Conservation (phyloP, 2,113 vertebrate genomes). For the Phylloscopus trochilus region DNA sequence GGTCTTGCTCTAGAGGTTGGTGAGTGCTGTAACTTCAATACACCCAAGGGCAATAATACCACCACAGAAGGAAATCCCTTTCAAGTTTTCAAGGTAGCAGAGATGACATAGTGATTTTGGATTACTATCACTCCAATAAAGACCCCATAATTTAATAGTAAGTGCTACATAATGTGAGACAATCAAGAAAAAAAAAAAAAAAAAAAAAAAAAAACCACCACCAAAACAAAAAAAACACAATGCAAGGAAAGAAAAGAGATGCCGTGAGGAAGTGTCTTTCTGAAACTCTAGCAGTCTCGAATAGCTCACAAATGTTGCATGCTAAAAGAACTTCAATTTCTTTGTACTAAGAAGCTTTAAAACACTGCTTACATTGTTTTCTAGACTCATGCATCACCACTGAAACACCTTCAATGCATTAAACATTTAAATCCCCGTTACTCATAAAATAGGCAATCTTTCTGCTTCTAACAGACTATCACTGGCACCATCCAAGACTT, state of each 20-base stretch:
- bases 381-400: not conserved
- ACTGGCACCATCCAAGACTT: not conserved
- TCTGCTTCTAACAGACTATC: not conserved
- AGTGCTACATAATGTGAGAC: not conserved
- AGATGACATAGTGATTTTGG: not conserved
- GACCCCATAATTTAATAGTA: not conserved
- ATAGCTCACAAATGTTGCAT: not conserved
- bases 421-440: not conserved
- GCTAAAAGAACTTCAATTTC: conserved; percentile 9
- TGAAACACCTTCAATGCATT: not conserved
- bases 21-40: not conserved
- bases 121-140: not conserved
- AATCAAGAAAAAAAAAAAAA: not conserved
- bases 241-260: not conserved
- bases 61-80: not conserved
- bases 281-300: not conserved
- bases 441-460: not conserved
- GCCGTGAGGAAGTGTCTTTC: not conserved
- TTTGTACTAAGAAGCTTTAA: not conserved
- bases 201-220: not conserved
- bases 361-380: conserved; percentile 32
- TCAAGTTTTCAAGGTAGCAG: not conserved
- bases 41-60: not conserved
- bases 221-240: not conserved
- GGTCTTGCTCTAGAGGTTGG: not conserved